A percentile compares a stretch with the other conserved stretches of the same genome.
phyloP scores from a whole-genome alignment of 2,888 invertebrate genomes.

The Dorcus hopei region DNA sequence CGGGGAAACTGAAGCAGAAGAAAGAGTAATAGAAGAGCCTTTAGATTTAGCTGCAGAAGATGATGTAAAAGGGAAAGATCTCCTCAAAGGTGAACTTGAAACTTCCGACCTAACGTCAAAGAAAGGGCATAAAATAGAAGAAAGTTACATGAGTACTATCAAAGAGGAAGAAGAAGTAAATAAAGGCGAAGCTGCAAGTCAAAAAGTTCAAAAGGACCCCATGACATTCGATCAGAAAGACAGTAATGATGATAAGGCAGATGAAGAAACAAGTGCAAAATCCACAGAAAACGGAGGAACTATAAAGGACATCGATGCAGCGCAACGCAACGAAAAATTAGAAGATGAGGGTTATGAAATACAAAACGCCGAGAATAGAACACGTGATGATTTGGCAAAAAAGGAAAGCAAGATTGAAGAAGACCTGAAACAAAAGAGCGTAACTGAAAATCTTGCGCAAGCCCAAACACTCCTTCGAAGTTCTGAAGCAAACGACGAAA shows the following conservation, averaged over 20 bases:
- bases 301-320: not conserved
- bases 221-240: not conserved
- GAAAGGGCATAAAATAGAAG: not conserved
- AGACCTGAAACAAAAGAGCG: not conserved
- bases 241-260: not conserved
- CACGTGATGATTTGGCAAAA: too few species aligned
- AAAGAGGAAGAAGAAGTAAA: not conserved
- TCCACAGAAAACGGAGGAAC: not conserved
- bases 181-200: not conserved
- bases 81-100: not conserved
- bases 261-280: not conserved
- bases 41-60: not conserved
- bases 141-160: not conserved
- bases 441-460: conserved; percentile 6
- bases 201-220: not conserved
- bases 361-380: not conserved
- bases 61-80: not conserved
- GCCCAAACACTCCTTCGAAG: not conserved
- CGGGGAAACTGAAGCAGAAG: not conserved
- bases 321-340: not conserved
- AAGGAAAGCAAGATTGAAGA: not conserved
- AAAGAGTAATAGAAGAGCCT: not conserved
- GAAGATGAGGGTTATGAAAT: not conserved
- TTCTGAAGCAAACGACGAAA: not conserved
- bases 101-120: not conserved